These are phyloP conservation scores for Centropyge bicolor DNA, from an alignment of 2,797 vertebrate species.

Conservation along the genomic window DNA sequence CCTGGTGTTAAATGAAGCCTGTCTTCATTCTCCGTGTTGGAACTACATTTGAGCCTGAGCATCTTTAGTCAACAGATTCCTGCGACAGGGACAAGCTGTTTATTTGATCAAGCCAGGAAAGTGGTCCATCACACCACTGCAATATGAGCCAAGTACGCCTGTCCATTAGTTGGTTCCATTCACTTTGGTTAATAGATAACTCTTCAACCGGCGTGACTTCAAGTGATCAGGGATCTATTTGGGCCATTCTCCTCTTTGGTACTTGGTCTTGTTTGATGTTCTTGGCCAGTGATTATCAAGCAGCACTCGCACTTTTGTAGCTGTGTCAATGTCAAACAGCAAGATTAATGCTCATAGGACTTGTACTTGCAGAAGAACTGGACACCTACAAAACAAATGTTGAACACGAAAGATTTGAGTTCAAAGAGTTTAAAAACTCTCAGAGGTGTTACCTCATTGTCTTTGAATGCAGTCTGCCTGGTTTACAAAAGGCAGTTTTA, in stretches of 20 bases:
- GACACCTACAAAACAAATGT: not conserved
- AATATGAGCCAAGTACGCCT: slow-evolving; percentile 28
- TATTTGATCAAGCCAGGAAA: slow-evolving; percentile 54
- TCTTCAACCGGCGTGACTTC: slow-evolving; percentile 10
- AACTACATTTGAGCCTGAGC: slow-evolving; percentile 6
- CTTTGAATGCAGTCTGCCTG: slow-evolving; percentile 6
- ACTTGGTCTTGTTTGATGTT: slow-evolving; percentile 20
- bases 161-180: slow-evolving; percentile 58
- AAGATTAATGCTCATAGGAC: too few relatives aligned
- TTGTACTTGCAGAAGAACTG: not conserved
- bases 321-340: not conserved
- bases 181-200: slow-evolving; percentile 64
- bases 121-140: slow-evolving; percentile 14
- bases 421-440: slow-evolving; percentile 7
- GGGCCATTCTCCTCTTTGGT: slow-evolving; percentile 10
- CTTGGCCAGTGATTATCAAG: not conserved
- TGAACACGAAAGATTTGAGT: slow-evolving; percentile 3
- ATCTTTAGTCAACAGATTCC: slow-evolving; percentile 36
- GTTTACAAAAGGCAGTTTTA: not conserved
- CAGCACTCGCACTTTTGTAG: too few relatives aligned
- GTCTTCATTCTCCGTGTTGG: slow-evolving; percentile 10
- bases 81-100: slow-evolving; percentile 43
- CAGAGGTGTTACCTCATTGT: not conserved
- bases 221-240: slow-evolving; percentile 15
- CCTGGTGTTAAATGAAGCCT: slow-evolving; percentile 43